Evolutionary conservation across 2,888 invertebrate species (phyloP).

Genomic region (Agonopterix heracliana): DNA sequence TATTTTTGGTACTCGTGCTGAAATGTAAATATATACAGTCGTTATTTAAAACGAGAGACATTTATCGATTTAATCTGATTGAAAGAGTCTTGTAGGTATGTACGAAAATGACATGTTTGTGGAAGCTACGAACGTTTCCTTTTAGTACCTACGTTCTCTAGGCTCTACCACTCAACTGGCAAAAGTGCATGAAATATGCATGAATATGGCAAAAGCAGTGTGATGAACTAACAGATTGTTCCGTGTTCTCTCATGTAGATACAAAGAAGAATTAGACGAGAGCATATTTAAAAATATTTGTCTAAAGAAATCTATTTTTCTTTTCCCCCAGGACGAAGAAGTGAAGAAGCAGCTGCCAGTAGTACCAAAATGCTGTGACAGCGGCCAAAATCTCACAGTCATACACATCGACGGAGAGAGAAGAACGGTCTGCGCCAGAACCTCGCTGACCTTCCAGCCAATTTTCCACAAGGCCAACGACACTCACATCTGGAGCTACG

Average conservation of each 20-base stretch:
- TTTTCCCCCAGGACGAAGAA: conserved; percentile 41
- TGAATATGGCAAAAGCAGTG: too few relatives aligned
- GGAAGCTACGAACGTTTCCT: too few relatives aligned
- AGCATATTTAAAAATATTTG: neutral
- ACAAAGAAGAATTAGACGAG: too few relatives aligned
- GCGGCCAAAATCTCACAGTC: conserved; percentile 61
- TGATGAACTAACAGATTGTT: too few relatives aligned
- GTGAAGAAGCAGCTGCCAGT: conserved; percentile 56
- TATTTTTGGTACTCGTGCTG: too few relatives aligned
- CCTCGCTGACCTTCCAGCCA: conserved; percentile 66
- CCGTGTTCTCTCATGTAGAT: too few relatives aligned
- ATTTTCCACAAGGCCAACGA: conserved; percentile 70
- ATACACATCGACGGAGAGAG: conserved; percentile 39
- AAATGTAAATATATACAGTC: too few relatives aligned
- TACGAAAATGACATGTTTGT: neutral
- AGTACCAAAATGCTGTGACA: conserved; percentile 72
- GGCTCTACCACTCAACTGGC: too few relatives aligned
- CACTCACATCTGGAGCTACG: conserved; percentile 62
- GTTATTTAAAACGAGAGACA: too few relatives aligned
- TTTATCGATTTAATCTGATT: too few relatives aligned
- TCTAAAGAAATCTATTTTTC: neutral
- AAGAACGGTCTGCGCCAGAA: conserved; percentile 47
- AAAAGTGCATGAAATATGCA: too few relatives aligned
- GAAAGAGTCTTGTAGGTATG: neutral
- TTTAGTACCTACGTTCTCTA: too few relatives aligned